A percentile compares a stretch with the other conserved stretches of the same genome.
Conservation (phyloP, 2,797 vertebrate species). For the Aldrovandia affinis region DNA sequence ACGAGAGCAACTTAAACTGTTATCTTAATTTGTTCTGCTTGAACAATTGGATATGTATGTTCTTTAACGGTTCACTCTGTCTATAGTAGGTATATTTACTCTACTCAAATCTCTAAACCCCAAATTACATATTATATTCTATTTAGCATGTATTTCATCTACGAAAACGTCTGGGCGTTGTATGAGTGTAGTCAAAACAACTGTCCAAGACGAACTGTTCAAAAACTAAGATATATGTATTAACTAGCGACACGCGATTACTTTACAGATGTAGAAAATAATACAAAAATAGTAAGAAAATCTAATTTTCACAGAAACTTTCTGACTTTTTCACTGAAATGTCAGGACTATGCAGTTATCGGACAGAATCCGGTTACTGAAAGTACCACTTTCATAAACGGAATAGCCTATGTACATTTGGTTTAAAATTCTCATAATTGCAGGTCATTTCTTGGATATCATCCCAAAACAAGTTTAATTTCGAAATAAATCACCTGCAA, state of each 20-base stretch:
- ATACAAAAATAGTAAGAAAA: not conserved
- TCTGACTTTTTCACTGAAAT: conserved; percentile 63
- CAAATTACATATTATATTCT: no score
- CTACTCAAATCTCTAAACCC: no score
- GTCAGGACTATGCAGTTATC: conserved; percentile 74
- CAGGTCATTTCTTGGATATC: conserved; percentile 35
- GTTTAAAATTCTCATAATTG: conserved; percentile 76
- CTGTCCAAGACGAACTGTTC: not conserved
- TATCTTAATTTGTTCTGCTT: no score
- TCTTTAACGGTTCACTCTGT: no score
- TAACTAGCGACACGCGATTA: no score
- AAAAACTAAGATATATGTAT: no score
- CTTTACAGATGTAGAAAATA: not conserved
- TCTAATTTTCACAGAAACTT: conserved; percentile 72
- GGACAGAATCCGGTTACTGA: conserved; percentile 80
- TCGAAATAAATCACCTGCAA: not conserved
- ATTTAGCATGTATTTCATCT: no score
- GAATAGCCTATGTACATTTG: conserved; percentile 65
- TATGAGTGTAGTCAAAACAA: not conserved
- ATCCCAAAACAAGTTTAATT: not conserved
- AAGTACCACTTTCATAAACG: conserved; percentile 78
- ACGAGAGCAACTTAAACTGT: no score
- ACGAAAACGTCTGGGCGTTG: not conserved
- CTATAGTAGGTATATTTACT: no score
- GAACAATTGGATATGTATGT: no score